Conservation (phyloP, 1,140 invertebrate genomes). For the Mesaphorura yosii region DNA sequence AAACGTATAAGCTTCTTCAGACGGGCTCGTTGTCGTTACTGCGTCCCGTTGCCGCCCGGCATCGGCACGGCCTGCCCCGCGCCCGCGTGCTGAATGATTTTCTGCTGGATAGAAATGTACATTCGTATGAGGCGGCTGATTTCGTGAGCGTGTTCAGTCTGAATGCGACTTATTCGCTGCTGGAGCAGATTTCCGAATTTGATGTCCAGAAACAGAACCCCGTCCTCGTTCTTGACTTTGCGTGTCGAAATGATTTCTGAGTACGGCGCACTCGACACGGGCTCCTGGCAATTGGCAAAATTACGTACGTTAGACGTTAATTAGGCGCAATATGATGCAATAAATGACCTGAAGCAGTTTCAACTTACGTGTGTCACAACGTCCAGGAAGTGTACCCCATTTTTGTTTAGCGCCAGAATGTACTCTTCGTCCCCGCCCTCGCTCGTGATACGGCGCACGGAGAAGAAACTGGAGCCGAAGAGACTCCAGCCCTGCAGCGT, state of each 20-base stretch:
- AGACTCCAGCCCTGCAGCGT: constrained; percentile 86
- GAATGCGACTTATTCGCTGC: constrained; percentile 84
- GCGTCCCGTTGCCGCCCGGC: no score
- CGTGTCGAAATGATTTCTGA: constrained; percentile 90
- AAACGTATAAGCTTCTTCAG: no score
- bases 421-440: constrained; percentile 59
- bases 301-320: background rate
- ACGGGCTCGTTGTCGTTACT: no score
- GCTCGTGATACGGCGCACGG: constrained; percentile 74
- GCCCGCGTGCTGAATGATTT: no score
- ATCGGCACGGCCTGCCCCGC: no score
- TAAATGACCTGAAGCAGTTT: background rate
- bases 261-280: constrained; percentile 69
- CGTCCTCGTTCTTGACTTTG: constrained; percentile 83
- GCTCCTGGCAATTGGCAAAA: background rate
- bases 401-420: constrained; percentile 82
- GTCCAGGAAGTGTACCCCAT: constrained; percentile 87
- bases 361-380: constrained; percentile 68
- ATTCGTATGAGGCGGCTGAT: constrained; percentile 80
- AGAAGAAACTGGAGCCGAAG: constrained; percentile 97
- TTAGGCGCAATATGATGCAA: background rate
- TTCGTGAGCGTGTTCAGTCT: constrained; percentile 92
- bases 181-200: constrained; percentile 93
- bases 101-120: constrained; percentile 46
- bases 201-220: constrained; percentile 87